Evolutionary conservation across 1,140 invertebrate species (phyloP), one percentile per base, ranked within the genome.

Genomic region (Tetraneura akinire): DNA sequence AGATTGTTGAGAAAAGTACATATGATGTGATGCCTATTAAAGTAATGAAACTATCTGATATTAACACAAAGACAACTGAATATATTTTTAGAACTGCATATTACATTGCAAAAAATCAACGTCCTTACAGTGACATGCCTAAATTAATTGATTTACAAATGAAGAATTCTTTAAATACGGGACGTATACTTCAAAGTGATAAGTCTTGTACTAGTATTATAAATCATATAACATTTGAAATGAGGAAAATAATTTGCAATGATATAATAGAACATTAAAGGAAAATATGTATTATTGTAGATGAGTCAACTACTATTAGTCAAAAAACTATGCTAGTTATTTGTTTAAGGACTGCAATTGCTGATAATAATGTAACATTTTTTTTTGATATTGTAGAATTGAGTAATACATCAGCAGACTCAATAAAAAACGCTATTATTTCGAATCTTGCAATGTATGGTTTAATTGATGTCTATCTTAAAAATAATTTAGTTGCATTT

Each of bases 71-170:
- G 18, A 60, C 57, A 16, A 62, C 57, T 18, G 29, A 62, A 62
- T 18, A 18, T 18, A 42, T 66, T 6, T 66, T 66, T 66, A 66
- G 64, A 66, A 66, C 37, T 18, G 64, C 64, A 32, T 66, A 66
- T 66, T 66, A 11, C 14, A 66, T 66, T 66, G 29, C 37, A 8
- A 66, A 66, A 66, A 66, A 66, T 66, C 64, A 66, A 37, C 64
- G 37, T 11, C 64, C 64, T n/a, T 66, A 42, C n/a, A 42, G 13
- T 66, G 64, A 66, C n/a, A n/a, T 42, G n/a, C 64, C 64, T 42
- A 66, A 66, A 66, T 42, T 66, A 42, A n/a, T 66, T n/a, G 64
- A 66, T 21, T 18, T 66, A 14, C 57, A 62, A 62, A 62, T 29
- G 6, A 18, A 29, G 10, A 62, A 62, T 62, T 13, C 3, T 18